A percentile compares a stretch with the other conserved stretches of the same genome.
These are phyloP conservation scores for Ostrea denselamellosa DNA, from an alignment of 1,140 invertebrate genomes.

Conservation along the genomic window DNA sequence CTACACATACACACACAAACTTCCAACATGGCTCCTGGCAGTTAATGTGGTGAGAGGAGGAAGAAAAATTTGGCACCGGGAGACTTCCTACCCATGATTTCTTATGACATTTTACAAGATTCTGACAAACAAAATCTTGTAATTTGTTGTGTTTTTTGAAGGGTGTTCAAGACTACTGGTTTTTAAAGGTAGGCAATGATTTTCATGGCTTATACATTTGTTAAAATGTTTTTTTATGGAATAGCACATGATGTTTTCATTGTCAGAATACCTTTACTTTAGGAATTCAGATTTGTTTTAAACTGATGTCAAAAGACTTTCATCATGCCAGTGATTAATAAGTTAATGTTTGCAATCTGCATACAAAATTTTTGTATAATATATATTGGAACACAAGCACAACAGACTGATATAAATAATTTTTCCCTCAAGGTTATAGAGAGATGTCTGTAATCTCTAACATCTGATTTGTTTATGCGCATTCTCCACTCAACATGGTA, in stretches of 20 bases:
- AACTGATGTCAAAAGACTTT: neutral
- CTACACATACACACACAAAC: conserved; percentile 23
- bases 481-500: conserved; percentile 10
- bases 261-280: neutral
- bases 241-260: neutral
- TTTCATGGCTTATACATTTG: neutral
- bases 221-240: neutral
- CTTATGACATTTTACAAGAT: conserved; percentile 11
- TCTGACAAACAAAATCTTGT: conserved; percentile 27
- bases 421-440: conserved; percentile 24
- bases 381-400: neutral
- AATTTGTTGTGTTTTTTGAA: conserved; percentile 36
- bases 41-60: conserved; percentile 23
- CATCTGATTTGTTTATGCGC: neutral
- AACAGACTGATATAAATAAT: neutral
- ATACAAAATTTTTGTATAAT: neutral
- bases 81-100: conserved; percentile 26
- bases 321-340: neutral
- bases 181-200: conserved; percentile 27
- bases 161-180: neutral
- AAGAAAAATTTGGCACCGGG: conserved; percentile 3
- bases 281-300: neutral
- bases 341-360: neutral
- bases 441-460: conserved; percentile 8
- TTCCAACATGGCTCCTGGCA: conserved; percentile 30